These are phyloP conservation scores for Amorpha juglandis DNA, from an alignment of 2,888 invertebrate species.

Conservation along the genomic window DNA sequence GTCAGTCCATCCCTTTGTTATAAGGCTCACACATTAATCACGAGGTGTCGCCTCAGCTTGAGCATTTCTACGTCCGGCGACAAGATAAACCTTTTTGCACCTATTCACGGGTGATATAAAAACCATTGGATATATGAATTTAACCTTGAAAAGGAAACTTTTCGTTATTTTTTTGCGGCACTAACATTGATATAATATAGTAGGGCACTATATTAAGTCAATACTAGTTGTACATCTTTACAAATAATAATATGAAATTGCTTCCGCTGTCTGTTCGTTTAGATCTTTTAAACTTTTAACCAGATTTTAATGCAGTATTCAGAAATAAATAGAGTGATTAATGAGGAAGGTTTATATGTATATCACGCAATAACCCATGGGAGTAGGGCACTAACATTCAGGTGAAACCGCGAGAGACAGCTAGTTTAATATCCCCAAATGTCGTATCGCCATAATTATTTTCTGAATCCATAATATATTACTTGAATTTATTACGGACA, in stretches of 20 bases:
- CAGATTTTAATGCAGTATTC: too few relatives aligned
- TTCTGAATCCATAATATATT: neutral
- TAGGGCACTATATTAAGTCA: too few relatives aligned
- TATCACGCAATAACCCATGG: too few relatives aligned
- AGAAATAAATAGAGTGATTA: too few relatives aligned
- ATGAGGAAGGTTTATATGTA: too few relatives aligned
- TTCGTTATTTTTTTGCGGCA: neutral
- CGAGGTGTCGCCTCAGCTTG: constrained; percentile 48
- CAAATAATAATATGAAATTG: too few relatives aligned
- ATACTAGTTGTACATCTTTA: too few relatives aligned
- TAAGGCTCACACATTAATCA: constrained; percentile 54
- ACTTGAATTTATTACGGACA: constrained; percentile 29
- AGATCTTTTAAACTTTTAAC: too few relatives aligned
- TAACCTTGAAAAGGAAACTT: constrained; percentile 32
- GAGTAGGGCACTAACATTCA: too few relatives aligned
- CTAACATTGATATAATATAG: neutral
- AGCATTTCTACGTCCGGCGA: constrained; percentile 54
- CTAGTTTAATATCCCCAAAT: neutral
- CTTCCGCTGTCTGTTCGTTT: too few relatives aligned
- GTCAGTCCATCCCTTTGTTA: constrained; percentile 56
- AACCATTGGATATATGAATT: constrained; percentile 39
- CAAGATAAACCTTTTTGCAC: constrained; percentile 57
- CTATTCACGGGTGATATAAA: constrained; percentile 46
- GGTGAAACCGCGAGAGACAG: too few relatives aligned
- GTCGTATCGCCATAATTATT: constrained; percentile 11